Percentiles rank a stretch among this genome's conserved stretches.
These are phyloP conservation scores for Acanthacorydalis orientalis DNA, from an alignment of 2,888 invertebrate genomes.

Conservation along the genomic window DNA sequence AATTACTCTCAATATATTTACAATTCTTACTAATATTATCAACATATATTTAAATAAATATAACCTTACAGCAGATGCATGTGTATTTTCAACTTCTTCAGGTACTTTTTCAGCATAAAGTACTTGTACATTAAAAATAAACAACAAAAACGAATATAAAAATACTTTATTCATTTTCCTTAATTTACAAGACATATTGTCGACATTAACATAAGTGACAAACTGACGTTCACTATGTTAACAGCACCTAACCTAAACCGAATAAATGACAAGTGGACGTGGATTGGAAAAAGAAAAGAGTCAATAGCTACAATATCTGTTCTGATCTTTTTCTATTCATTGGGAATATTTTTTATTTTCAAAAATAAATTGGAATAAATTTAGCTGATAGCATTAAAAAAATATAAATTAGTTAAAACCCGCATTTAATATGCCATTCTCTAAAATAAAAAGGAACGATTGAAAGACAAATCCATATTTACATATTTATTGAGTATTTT, in stretches of 20 bases:
- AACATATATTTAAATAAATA: not conserved
- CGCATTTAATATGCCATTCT: no score
- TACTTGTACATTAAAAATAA: constrained; percentile 1
- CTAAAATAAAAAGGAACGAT: no score
- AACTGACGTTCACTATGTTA: not conserved
- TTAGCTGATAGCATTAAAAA: no score
- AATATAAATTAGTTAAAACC: no score
- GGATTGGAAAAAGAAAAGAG: no score
- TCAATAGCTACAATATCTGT: no score
- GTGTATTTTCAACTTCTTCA: constrained; percentile 13
- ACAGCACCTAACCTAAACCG: not conserved
- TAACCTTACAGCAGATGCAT: constrained; percentile 5
- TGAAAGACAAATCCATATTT: no score
- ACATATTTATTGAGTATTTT: no score
- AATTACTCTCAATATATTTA: not conserved
- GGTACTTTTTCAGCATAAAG: constrained; percentile 14
- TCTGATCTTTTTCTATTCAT: no score
- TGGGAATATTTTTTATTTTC: no score
- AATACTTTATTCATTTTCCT: not conserved
- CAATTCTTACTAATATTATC: not conserved
- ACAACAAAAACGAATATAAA: constrained; percentile 5
- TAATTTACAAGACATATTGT: no score
- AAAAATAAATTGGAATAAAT: no score
- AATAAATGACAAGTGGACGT: not conserved
- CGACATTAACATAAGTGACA: not conserved